A percentile compares a stretch with the other conserved stretches of the same genome.
phyloP scores from a whole-genome alignment of 2,113 vertebrate species.

The Caloenas nicobarica region DNA sequence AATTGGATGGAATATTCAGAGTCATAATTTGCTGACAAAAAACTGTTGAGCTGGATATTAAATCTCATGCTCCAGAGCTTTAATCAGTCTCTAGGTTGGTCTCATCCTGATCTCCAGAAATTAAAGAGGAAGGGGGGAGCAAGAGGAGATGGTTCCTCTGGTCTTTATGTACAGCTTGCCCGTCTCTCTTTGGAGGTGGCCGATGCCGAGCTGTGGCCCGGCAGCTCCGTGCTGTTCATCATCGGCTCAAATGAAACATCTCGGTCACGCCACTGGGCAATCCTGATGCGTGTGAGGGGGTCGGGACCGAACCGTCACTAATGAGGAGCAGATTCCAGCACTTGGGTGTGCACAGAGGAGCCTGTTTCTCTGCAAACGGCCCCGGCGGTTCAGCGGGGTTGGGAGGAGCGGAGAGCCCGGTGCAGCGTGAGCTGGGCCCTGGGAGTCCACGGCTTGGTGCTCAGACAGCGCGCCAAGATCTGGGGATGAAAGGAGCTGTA shows the following conservation, averaged over 20 bases:
- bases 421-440: rapidly evolving
- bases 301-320: not conserved
- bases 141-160: not conserved
- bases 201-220: not conserved
- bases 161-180: not conserved
- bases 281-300: not conserved
- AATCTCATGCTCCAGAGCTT: not conserved
- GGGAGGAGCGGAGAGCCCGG: not conserved
- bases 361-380: not conserved
- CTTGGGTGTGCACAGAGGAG: too few relatives aligned
- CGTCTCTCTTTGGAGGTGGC: not conserved
- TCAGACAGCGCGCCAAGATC: not conserved
- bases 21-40: not conserved
- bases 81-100: not conserved
- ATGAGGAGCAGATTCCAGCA: not conserved
- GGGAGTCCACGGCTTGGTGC: rapidly evolving
- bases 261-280: not conserved
- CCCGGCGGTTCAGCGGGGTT: rapidly evolving
- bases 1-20: not conserved
- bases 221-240: not conserved
- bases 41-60: not conserved
- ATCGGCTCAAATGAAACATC: rapidly evolving
- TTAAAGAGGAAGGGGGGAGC: not conserved
- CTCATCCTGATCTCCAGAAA: not conserved
- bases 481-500: not conserved